Evolutionary conservation across 2,113 vertebrate genomes (phyloP).

Genomic region (Chiloscyllium plagiosum): DNA sequence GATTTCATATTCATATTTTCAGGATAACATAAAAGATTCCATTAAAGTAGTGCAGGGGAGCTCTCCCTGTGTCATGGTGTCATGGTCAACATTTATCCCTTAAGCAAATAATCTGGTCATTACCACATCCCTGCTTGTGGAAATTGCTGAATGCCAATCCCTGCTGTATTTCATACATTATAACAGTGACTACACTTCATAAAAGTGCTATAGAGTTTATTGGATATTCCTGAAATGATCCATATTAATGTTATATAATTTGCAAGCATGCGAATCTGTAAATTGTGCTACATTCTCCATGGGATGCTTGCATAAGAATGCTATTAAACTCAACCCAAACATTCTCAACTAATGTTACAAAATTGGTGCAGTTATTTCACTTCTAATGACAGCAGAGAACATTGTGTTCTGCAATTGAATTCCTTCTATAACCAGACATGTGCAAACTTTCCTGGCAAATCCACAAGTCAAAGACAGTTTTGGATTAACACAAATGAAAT

Average conservation of each 20-base stretch:
- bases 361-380: background rate
- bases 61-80: background rate
- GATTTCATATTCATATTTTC: background rate
- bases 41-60: background rate
- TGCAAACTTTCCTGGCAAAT: background rate
- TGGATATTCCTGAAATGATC: background rate
- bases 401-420: constrained; percentile 1
- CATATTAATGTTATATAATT: background rate
- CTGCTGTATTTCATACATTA: background rate
- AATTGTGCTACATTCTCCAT: background rate
- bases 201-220: background rate
- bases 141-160: too few species aligned
- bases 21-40: background rate
- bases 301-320: background rate
- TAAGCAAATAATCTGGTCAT: background rate
- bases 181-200: background rate
- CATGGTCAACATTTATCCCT: background rate
- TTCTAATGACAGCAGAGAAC: constrained; percentile 1
- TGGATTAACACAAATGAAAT: constrained; percentile 6
- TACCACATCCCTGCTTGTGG: background rate
- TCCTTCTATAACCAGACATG: background rate
- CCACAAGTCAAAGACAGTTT: background rate
- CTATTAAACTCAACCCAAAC: too few species aligned
- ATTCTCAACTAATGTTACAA: background rate
- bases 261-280: background rate